phyloP scores from a whole-genome alignment of 2,888 invertebrate genomes.

The Cotesia congregata region DNA sequence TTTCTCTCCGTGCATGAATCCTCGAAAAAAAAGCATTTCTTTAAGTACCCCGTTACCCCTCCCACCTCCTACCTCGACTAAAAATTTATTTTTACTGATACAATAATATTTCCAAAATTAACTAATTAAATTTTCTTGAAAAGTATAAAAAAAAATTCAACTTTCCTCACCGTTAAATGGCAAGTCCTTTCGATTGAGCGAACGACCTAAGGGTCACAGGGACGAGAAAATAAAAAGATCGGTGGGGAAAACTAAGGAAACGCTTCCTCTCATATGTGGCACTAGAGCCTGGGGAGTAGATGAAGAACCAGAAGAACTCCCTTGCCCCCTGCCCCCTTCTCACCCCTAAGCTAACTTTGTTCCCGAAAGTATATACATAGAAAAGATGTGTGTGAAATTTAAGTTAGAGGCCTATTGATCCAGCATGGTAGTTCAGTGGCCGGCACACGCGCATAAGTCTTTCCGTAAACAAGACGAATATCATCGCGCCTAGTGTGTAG shows the following conservation, averaged over 20 bases:
- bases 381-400: conserved; percentile 58
- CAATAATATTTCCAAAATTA: too few species aligned
- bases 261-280: conserved; percentile 47
- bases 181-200: conserved; percentile 27
- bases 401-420: conserved; percentile 68
- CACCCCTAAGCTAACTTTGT: conserved; percentile 41
- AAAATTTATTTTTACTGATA: too few species aligned
- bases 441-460: conserved; percentile 69
- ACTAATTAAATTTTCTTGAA: conserved; percentile 2
- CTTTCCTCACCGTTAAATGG: conserved; percentile 9
- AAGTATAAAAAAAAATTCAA: background rate
- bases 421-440: conserved; percentile 58
- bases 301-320: background rate
- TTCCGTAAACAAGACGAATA: conserved; percentile 70
- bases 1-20: too few species aligned
- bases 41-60: too few species aligned
- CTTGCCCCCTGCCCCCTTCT: background rate
- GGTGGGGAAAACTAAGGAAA: conserved; percentile 39
- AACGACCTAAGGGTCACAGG: conserved; percentile 31
- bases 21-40: too few species aligned
- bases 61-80: too few species aligned
- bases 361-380: conserved; percentile 23
- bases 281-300: conserved; percentile 36
- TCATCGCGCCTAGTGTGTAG: conserved; percentile 61
- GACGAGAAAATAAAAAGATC: conserved; percentile 32